Conservation (phyloP, 1,140 invertebrate species). For the Zaprionus tsacasi region DNA sequence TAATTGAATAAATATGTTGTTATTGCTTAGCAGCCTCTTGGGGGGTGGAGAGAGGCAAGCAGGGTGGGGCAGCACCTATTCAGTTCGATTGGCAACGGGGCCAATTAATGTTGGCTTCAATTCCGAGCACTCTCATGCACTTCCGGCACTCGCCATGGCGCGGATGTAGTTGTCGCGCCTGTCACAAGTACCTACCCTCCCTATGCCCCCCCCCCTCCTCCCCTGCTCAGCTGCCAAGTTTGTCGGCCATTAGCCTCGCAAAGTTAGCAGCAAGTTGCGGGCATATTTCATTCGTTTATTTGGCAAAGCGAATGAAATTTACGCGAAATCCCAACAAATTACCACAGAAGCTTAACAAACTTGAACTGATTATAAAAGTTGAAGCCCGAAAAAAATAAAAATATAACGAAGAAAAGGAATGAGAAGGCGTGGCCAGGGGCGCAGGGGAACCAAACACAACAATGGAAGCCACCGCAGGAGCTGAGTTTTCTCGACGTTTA, state of each 20-base stretch:
- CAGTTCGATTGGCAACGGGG: constrained; percentile 1
- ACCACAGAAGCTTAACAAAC: constrained; percentile 77
- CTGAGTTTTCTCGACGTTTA: constrained; percentile 54
- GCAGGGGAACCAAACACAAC: constrained; percentile 41
- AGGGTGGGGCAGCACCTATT: background rate
- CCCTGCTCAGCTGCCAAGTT: constrained; percentile 9
- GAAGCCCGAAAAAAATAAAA: constrained; percentile 24
- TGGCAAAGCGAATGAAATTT: constrained; percentile 57
- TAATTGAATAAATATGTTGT: background rate
- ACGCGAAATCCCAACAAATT: constrained; percentile 79
- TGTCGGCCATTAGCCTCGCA: constrained; percentile 38
- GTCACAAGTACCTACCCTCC: constrained; percentile 22
- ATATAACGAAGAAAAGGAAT: constrained; percentile 3
- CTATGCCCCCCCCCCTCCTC: background rate
- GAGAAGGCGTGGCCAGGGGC: background rate
- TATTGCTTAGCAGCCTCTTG: background rate
- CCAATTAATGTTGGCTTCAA: constrained; percentile 6
- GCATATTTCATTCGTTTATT: constrained; percentile 46
- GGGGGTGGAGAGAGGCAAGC: background rate
- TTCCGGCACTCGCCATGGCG: constrained; percentile 17
- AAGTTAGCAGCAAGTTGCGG: constrained; percentile 22
- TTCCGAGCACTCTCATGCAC: constrained; percentile 1
- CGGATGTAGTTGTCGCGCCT: constrained; percentile 43
- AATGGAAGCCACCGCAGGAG: constrained; percentile 35
- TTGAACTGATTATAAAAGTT: constrained; percentile 81